Conservation (phyloP, 1,140 invertebrate genomes). For the Drosophila albomicans region DNA sequence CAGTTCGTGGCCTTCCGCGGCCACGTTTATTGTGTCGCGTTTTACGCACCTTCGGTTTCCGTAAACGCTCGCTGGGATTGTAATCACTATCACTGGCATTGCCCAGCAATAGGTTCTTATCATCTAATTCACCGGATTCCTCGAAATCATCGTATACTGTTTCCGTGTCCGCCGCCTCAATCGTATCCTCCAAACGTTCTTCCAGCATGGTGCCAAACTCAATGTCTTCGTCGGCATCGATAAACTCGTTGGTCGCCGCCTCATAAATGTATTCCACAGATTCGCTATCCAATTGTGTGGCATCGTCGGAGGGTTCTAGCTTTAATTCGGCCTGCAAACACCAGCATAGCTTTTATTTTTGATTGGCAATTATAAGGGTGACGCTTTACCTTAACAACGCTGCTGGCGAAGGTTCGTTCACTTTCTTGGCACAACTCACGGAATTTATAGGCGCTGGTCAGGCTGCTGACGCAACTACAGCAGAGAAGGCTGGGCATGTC, state of each 20-base stretch:
- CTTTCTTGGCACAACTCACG: constrained; percentile 74
- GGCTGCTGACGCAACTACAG: constrained; percentile 56
- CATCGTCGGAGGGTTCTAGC: constrained; percentile 65
- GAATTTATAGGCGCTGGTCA: constrained; percentile 69
- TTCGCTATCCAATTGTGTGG: constrained; percentile 48
- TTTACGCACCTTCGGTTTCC: constrained; percentile 57
- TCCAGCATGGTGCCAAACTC: constrained; percentile 70
- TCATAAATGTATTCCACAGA: constrained; percentile 75
- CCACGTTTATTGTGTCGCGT: constrained; percentile 54
- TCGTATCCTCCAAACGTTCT: constrained; percentile 59
- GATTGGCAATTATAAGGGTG: background rate
- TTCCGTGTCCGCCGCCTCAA: constrained; percentile 42
- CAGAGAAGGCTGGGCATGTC: constrained; percentile 80
- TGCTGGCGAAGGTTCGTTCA: constrained; percentile 69
- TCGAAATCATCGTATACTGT: constrained; percentile 48
- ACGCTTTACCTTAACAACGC: constrained; percentile 68
- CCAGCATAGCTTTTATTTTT: background rate
- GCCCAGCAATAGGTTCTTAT: constrained; percentile 48
- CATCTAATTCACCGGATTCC: constrained; percentile 51
- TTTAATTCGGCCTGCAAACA: constrained; percentile 68
- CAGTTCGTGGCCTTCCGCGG: constrained; percentile 58
- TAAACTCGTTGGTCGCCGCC: constrained; percentile 65
- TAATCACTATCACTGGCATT: constrained; percentile 71
- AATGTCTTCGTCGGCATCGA: constrained; percentile 73
- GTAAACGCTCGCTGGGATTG: constrained; percentile 49